Conservation (phyloP, 2,888 invertebrate species). For the Mystacides longicornis region DNA sequence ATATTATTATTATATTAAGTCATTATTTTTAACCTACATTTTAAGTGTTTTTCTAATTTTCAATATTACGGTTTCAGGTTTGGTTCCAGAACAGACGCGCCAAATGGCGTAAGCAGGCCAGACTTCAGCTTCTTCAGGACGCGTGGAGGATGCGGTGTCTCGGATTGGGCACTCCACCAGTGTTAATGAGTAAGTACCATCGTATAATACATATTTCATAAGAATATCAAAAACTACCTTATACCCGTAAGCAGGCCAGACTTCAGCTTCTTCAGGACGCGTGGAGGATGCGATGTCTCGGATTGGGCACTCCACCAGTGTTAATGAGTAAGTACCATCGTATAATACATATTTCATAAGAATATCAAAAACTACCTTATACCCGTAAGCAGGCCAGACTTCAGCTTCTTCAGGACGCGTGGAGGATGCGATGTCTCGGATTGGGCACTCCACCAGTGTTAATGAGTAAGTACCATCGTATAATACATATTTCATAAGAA, state of each 20-base stretch:
- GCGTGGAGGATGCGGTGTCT: constrained; percentile 88
- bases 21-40: too few relatives aligned
- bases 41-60: background rate
- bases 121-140: constrained; percentile 77
- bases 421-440: constrained; percentile 82
- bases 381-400: constrained; percentile 70
- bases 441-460: constrained; percentile 55
- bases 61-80: constrained; percentile 64
- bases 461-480: constrained; percentile 36
- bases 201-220: background rate
- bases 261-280: constrained; percentile 81
- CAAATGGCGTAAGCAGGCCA: constrained; percentile 86
- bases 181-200: constrained; percentile 44
- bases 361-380: too few relatives aligned
- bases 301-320: constrained; percentile 56
- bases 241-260: constrained; percentile 68
- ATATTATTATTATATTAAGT: too few relatives aligned
- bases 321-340: constrained; percentile 41
- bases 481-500: background rate
- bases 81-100: constrained; percentile 90
- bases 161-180: constrained; percentile 58
- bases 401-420: constrained; percentile 80
- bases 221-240: too few relatives aligned
- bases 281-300: constrained; percentile 82
- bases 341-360: background rate